Evolutionary conservation across 2,113 vertebrate genomes (phyloP).

Genomic region (Thamnaconus septentrionalis): DNA sequence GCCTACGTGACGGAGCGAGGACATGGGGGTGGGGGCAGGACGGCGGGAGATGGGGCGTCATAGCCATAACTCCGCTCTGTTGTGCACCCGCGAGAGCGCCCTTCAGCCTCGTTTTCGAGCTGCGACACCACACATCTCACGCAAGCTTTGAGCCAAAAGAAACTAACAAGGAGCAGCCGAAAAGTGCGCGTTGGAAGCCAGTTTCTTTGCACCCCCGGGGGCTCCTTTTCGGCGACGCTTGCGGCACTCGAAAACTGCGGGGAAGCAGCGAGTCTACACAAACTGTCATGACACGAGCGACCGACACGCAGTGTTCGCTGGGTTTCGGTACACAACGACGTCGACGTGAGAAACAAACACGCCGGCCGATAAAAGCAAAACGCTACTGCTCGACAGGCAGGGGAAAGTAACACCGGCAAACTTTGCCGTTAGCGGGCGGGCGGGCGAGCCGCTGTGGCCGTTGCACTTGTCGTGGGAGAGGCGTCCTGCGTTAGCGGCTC

Average conservation of each 20-base stretch:
- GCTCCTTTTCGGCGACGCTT: neutral
- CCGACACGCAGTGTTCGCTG: neutral
- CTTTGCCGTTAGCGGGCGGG: conserved; percentile 31
- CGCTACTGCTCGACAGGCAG: neutral
- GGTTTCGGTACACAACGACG: neutral
- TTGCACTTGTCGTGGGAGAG: conserved; percentile 19
- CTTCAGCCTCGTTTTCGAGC: conserved; percentile 43
- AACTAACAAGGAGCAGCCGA: neutral
- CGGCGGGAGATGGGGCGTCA: conserved; percentile 25
- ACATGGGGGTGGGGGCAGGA: neutral
- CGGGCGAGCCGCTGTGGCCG: neutral
- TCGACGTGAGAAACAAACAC: neutral
- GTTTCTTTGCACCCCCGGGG: neutral
- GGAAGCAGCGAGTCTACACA: neutral
- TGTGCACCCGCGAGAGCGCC: conserved; percentile 38
- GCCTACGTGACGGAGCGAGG: conserved; percentile 39
- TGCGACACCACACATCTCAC: conserved; percentile 52
- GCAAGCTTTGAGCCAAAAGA: no score
- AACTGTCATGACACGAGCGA: neutral
- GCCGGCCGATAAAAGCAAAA: no score
- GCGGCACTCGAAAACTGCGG: neutral
- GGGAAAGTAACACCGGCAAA: conserved; percentile 34
- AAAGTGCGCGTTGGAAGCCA: neutral
- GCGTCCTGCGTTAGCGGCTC: conserved; percentile 16
- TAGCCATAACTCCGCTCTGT: conserved; percentile 31